Evolutionary conservation across 2,113 vertebrate species (phyloP), one percentile per base, ranked within the genome.

Genomic region (Phocoena sinus): DNA sequence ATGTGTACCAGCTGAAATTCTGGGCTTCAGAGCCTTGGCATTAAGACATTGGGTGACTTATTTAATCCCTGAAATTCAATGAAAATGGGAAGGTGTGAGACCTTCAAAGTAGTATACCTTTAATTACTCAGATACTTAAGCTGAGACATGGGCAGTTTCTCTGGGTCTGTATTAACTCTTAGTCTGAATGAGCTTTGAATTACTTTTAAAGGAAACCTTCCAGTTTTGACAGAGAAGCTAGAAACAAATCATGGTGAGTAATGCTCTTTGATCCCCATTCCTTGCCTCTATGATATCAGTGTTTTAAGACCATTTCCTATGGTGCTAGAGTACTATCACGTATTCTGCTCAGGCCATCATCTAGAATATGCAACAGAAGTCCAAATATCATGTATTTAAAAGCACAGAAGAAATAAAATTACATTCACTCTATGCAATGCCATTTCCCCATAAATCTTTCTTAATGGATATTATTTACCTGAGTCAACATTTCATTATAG

Each of bases 91-190:
- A 74, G 38, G 60, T 86, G 50, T 88, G 71, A 96, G 56, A 89
- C 38, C 92, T 96, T 96, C 97, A 95, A 96, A 2, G 80, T 94
- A 93, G 88, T 82, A 73, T 68, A 26, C 31, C 70, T 87, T 92
- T 97, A 98, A 98, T 94, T 95, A 2, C 2, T 0, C 81, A 95
- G 31, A 65, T 41, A 58, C 63, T 70, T 90, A 58, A 23, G 3
- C 11, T 65, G 50, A 89, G 50, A 50, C 93, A 84, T 96, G 90
- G 95, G 77, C 94, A 96, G 80, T 94, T 96, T 97, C 87, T 98
- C 97, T 95, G 93, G 60, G n/a, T 96, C 96, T 97, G 93, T 92
- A 94, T 50, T 63, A 97, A 97, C 86, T 71, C 94, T 96, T 85
- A 96, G 88, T 70, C 92, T 96, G 83, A 96, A 97, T 63, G 25